Base-by-base conservation (phyloP, 2,888 invertebrate genomes). In the Vandiemenella viatica region DNA sequence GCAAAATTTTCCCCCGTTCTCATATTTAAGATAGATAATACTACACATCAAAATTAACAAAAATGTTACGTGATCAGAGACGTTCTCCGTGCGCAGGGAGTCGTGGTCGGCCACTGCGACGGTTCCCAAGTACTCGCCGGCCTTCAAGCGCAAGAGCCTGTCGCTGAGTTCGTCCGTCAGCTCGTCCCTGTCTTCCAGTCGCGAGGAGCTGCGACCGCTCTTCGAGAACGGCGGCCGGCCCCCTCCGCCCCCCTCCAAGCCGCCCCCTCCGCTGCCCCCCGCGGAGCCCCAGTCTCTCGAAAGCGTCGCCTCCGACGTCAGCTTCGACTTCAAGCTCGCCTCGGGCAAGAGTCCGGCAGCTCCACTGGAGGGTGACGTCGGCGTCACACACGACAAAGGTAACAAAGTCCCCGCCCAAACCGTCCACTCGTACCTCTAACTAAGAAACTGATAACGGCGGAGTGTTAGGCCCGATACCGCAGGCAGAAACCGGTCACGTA, bases 351-450 rank as follows among this genome's bases (percentile, higher is more conserved):
- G 32, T 32, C 32, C 32, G 87, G 86, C 60, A 89, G 89, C 65
- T 89, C 88, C 21, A 88, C 88, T 4, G 84, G 89, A 63, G 88
- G 88, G 62, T 84, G 83, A 43, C 83, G 83, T 57, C 80, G 85
- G 47, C n/a, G n/a, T n/a, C n/a, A n/a, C n/a, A n/a, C n/a, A n/a
- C n/a, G n/a, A n/a, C n/a, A n/a, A n/a, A n/a, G n/a, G n/a, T n/a
- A n/a, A n/a, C n/a, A n/a, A n/a, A n/a, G n/a, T n/a, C n/a, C n/a
- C n/a, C n/a, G n/a, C n/a, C n/a, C n/a, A n/a, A n/a, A n/a, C n/a
- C n/a, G n/a, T n/a, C n/a, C n/a, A n/a, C n/a, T n/a, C n/a, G n/a
- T n/a, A n/a, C n/a, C n/a, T n/a, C n/a, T n/a, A n/a, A n/a, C n/a
- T n/a, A n/a, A n/a, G n/a, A n/a, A n/a, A n/a, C n/a, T n/a, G n/a